A percentile compares a stretch with the other conserved stretches of the same genome.
Evolutionary conservation across 2,113 vertebrate species (phyloP).

Genomic region (Toxotes chatareus): DNA sequence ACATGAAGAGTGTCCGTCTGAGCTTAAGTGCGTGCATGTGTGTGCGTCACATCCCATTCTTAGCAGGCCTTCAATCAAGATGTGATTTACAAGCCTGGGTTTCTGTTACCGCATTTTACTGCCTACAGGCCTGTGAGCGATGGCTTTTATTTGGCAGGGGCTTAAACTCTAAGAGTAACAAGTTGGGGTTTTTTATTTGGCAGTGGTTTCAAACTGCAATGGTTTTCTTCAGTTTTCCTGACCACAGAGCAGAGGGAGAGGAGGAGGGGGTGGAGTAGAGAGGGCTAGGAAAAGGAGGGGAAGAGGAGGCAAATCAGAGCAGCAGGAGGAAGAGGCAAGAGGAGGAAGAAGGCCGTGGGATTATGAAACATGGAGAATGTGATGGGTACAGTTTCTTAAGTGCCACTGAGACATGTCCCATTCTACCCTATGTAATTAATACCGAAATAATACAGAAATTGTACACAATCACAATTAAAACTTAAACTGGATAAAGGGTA

Average conservation of each 20-base stretch:
- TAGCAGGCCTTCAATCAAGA: conserved; percentile 73
- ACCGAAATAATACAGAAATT: neutral
- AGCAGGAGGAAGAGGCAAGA: neutral
- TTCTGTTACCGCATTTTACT: conserved; percentile 72
- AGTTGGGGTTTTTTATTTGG: conserved; percentile 58
- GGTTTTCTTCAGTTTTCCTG: conserved; percentile 49
- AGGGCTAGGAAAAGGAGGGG: neutral
- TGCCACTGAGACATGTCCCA: no score
- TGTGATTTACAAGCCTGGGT: conserved; percentile 71
- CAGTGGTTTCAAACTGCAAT: conserved; percentile 57
- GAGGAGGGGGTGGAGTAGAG: no score
- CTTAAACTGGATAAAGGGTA: neutral
- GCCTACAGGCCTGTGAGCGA: conserved; percentile 69
- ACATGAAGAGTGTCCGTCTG: neutral
- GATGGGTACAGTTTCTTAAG: neutral
- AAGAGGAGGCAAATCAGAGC: neutral
- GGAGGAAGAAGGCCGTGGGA: neutral
- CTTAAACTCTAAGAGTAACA: conserved; percentile 64
- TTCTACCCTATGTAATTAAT: neutral
- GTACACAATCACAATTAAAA: neutral
- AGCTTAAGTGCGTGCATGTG: conserved; percentile 19
- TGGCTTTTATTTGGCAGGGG: conserved; percentile 71
- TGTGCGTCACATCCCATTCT: conserved; percentile 56
- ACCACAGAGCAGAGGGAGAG: conserved; percentile 45
- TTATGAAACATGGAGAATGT: neutral